Base-by-base conservation (phyloP, 2,113 vertebrate species). In the Lanius ludovicianus region DNA sequence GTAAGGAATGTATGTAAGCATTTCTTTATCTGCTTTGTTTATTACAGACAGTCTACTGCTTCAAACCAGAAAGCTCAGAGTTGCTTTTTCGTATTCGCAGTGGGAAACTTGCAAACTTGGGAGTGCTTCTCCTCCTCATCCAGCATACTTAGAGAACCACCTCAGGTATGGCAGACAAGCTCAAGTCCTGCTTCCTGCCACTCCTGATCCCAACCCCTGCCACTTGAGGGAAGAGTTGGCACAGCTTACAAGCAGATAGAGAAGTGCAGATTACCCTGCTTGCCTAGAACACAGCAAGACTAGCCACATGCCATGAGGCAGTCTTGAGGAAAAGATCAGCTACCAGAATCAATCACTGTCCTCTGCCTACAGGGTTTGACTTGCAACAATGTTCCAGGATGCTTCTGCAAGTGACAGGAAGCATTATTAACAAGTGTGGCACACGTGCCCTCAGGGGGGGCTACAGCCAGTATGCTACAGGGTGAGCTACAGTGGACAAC, bases 121-220 rank as follows among this genome's bases (percentile, higher is more conserved):
- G 46, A 63, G 33, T 22, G 27, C 7, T 84, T 24, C 37, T 69
- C 42, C 47, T 71, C 46, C 47, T 71, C 46, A 65, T 5, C 27
- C 68, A 77, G 59, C n/a, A n/a, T 0, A 8, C 46, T 46, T 4
- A 35, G 10, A 50, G 55, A 90, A 33, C 25, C 37, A 60, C 0
- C 0, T 23, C 39, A 53, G 7, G 5, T 13, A 12, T 21, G 37
- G 46, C 0, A 50, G 22, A 62, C 55, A 67, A 84, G n/a, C 23
- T 11, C 3, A 23, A 74, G n/a, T 33, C 55, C 33, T 28, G 69
- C 84, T 44, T 20, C 65, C 77, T 47, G 67, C 68, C 78, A 23
- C 64, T 75, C 49, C 71, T 39, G 21, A 67, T 90, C 56, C 85
- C 85, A 76, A 1, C 35, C 71, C 20, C 84, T 24, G 70, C 37